Evolutionary conservation across 2,888 invertebrate species (phyloP).

Genomic region (Amorpha juglandis): DNA sequence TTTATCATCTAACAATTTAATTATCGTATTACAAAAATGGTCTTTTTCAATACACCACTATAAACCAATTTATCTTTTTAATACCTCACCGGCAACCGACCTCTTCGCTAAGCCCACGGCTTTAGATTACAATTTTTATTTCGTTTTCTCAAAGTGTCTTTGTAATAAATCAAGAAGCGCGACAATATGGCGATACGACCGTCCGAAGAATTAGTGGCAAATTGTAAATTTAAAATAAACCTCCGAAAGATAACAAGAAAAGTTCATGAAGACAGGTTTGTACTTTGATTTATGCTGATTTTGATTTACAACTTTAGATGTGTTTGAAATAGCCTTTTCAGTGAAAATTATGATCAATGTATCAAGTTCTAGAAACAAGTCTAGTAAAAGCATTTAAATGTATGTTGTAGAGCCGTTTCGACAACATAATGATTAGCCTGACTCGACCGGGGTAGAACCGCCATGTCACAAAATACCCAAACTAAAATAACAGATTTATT

Average conservation of each 20-base stretch:
- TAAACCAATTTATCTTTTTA: conserved; percentile 4
- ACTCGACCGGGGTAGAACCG: too few species aligned
- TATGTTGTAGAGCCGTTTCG: too few species aligned
- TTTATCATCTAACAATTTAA: too few species aligned
- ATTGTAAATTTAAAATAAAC: conserved; percentile 26
- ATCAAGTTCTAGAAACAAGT: too few species aligned
- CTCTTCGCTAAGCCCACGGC: conserved; percentile 15
- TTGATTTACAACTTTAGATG: background rate
- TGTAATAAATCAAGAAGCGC: conserved; percentile 29
- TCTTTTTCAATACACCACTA: background rate
- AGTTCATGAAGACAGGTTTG: conserved; percentile 12
- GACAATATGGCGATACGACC: conserved; percentile 31
- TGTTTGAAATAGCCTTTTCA: background rate
- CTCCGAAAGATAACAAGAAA: conserved; percentile 20
- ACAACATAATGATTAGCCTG: too few species aligned
- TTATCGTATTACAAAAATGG: too few species aligned
- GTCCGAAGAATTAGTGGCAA: conserved; percentile 25
- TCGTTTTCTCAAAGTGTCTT: conserved; percentile 6
- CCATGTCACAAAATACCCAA: too few species aligned
- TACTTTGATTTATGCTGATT: background rate
- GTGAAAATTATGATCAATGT: too few species aligned
- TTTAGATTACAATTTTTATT: conserved; percentile 22
- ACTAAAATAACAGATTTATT: too few species aligned
- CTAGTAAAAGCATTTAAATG: too few species aligned
- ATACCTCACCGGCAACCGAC: background rate